Evolutionary conservation across 1,140 invertebrate genomes (phyloP).

Genomic region (Bombyx mandarina): DNA sequence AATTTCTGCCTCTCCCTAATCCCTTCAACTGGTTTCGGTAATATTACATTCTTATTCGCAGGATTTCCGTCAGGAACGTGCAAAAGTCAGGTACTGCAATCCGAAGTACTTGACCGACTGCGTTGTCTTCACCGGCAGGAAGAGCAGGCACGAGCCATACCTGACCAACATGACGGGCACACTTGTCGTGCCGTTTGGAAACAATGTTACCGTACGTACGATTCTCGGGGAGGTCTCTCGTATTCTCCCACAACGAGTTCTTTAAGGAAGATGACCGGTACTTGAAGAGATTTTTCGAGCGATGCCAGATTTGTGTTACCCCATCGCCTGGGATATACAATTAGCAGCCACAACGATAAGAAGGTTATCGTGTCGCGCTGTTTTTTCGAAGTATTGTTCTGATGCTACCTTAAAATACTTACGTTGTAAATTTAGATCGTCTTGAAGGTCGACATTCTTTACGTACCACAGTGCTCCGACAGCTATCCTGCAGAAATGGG

Average conservation of each 20-base stretch:
- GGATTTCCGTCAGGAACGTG: conserved; percentile 18
- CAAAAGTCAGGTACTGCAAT: conserved; percentile 14
- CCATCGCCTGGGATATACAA: no score
- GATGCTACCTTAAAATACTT: neutral
- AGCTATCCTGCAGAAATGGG: neutral
- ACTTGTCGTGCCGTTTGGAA: conserved; percentile 10
- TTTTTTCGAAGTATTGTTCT: neutral
- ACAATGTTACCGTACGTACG: conserved; percentile 25
- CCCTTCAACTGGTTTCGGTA: no score
- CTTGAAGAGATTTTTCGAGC: neutral
- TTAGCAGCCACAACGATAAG: no score
- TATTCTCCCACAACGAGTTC: neutral
- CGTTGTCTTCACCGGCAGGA: conserved; percentile 15
- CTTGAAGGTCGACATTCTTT: neutral
- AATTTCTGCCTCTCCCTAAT: no score
- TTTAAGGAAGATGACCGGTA: neutral
- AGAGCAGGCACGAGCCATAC: conserved; percentile 13
- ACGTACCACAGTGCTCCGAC: neutral
- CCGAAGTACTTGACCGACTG: conserved; percentile 16
- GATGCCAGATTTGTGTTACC: neutral
- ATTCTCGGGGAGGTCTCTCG: neutral
- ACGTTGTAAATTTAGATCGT: neutral
- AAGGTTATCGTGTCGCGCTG: no score
- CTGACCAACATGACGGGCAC: conserved; percentile 19
- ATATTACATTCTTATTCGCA: neutral